Conservation (phyloP, 2,113 vertebrate genomes). For the Gnathonemus longibarbis region DNA sequence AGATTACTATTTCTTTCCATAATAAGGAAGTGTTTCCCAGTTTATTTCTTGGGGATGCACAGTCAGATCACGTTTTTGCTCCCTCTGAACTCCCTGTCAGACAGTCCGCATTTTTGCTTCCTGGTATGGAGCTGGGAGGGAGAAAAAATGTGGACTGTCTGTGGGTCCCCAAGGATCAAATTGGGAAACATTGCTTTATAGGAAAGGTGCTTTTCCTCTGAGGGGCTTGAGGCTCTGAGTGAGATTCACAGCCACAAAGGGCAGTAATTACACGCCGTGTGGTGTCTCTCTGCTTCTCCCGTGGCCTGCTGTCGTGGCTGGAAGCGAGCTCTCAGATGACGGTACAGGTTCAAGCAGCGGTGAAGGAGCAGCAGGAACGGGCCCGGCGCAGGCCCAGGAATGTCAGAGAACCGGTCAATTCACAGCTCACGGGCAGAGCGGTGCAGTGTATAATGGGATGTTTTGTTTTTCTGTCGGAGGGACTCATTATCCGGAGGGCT, state of each 20-base stretch:
- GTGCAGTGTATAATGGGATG: background rate
- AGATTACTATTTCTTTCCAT: background rate
- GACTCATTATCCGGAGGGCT: background rate
- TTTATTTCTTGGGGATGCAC: background rate
- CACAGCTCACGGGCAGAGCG: background rate
- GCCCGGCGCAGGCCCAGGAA: background rate
- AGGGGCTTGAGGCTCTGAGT: background rate
- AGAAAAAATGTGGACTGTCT: background rate
- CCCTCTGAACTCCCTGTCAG: too few relatives aligned
- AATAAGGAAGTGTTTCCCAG: background rate
- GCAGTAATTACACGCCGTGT: background rate
- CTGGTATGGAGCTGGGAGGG: background rate
- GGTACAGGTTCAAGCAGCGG: background rate
- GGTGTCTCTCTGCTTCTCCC: background rate
- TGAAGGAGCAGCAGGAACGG: background rate
- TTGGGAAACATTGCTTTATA: background rate
- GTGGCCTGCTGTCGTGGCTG: background rate
- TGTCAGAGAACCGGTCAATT: background rate
- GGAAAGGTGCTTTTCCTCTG: background rate
- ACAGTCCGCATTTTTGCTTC: too few relatives aligned
- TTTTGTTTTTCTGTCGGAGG: background rate
- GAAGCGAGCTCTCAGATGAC: background rate
- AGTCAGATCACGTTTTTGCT: background rate
- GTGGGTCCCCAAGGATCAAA: background rate
- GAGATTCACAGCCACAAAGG: background rate